Base-by-base conservation (phyloP, 2,797 vertebrate species). In the Momotus momota region DNA sequence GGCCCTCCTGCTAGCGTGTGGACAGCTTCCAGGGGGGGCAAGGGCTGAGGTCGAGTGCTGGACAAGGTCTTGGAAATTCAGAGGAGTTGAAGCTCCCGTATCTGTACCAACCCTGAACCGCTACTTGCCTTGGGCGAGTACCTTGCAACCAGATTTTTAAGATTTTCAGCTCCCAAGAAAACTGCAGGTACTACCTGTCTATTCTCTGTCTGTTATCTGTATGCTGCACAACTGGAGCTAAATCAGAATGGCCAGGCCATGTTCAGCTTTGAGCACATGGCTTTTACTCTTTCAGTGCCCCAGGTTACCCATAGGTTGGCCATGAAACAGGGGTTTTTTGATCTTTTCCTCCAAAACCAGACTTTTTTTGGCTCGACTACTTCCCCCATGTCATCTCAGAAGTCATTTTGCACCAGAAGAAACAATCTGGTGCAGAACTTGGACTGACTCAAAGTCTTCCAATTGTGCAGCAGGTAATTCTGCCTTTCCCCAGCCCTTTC, bases 201-300 rank as follows among this genome's bases (percentile, higher is more conserved):
- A 19, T 54, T 18, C 19, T 31, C 29, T 54, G 13, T 31, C 5
- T 19, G 18, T 19, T 54, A 35, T 7, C 54, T 21, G 12, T 14
- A 16, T 29, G 5, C 6, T 0, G 1, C 43, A 64, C 4, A 20
- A 43, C 43, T 0, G 0, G 43, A 27, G n/a, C 31, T 19, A 16
- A 23, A 40, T 9, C 57, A 65, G 48, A 41, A 4, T 0, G 0
- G 41, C 1, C 13, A 26, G 23, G 46, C 67, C n/a, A 8, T 0
- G 0, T 5, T 9, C 67, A 80, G 48, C 60, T 83, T 16, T 6
- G 48, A 51, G 60, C 62, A 27, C 0, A 0, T 1, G 7, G 26
- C 26, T 22, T 40, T 31, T 11, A 4, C 29, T 29, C 25, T 7
- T 23, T 3, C 49, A 4, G 17, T 31, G 58, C 54, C 90, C 67